These are phyloP conservation scores for Mesoligia furuncula DNA, from an alignment of 2,888 invertebrate genomes.

Conservation along the genomic window DNA sequence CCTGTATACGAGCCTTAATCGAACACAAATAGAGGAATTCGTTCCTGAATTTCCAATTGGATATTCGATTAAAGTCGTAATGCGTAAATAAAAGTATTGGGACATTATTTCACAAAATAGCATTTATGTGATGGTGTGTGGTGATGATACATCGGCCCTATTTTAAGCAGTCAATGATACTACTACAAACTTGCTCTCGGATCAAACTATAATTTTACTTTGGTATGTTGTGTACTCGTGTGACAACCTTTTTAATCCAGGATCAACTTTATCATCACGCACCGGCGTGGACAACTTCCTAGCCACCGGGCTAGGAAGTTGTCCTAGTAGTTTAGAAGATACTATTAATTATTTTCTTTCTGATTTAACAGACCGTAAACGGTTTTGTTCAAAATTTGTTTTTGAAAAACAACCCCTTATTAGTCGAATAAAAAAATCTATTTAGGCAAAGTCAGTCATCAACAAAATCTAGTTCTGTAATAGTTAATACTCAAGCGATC, in stretches of 20 bases:
- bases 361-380: too few species aligned
- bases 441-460: background rate
- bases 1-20: constrained; percentile 76
- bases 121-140: background rate
- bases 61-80: constrained; percentile 29
- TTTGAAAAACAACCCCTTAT: too few species aligned
- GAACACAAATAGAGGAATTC: constrained; percentile 72
- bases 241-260: background rate
- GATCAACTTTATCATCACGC: background rate
- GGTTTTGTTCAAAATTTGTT: too few species aligned
- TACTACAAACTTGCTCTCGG: background rate
- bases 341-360: too few species aligned
- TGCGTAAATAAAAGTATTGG: constrained; percentile 1
- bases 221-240: background rate
- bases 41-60: constrained; percentile 23
- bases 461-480: background rate
- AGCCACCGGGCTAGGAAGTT: too few species aligned
- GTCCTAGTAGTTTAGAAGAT: too few species aligned
- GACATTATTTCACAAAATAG: background rate
- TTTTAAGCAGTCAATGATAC: too few species aligned
- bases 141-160: too few species aligned
- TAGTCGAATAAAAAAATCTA: background rate
- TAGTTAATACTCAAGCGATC: background rate
- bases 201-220: background rate
- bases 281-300: too few species aligned